A percentile compares a stretch with the other conserved stretches of the same genome.
Conservation (phyloP, 2,113 vertebrate species). For the Ceyx margarethae region DNA sequence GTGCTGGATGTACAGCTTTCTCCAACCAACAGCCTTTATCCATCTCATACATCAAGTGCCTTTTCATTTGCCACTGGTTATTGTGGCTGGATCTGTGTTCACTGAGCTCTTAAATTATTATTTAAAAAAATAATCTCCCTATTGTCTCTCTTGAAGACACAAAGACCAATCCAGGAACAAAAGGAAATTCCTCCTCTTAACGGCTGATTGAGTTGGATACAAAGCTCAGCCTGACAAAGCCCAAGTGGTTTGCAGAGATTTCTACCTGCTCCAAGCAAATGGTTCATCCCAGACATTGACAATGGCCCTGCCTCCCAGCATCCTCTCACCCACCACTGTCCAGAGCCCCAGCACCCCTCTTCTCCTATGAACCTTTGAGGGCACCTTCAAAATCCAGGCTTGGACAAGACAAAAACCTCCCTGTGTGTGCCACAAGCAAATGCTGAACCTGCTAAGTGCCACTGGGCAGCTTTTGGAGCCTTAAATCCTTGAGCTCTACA, state of each 20-base stretch:
- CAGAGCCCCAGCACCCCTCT: neutral
- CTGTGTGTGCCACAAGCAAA: fast-evolving
- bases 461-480: neutral
- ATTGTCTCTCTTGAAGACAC: neutral
- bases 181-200: neutral
- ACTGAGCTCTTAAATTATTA: neutral
- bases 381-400: neutral
- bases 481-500: neutral
- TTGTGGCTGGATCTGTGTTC: neutral
- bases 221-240: neutral
- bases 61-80: neutral
- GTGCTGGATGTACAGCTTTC: neutral
- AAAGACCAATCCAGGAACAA: neutral
- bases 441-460: too few relatives aligned
- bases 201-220: neutral
- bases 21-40: neutral
- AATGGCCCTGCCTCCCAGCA: neutral
- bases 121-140: neutral
- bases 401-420: neutral
- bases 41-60: neutral
- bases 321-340: neutral
- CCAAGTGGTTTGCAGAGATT: neutral
- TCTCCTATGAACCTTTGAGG: neutral
- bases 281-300: neutral
- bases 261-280: neutral